Conservation (phyloP, 30 jellyfish, hydroid and myxozoan genomes). For the Aurelia sp. region DNA sequence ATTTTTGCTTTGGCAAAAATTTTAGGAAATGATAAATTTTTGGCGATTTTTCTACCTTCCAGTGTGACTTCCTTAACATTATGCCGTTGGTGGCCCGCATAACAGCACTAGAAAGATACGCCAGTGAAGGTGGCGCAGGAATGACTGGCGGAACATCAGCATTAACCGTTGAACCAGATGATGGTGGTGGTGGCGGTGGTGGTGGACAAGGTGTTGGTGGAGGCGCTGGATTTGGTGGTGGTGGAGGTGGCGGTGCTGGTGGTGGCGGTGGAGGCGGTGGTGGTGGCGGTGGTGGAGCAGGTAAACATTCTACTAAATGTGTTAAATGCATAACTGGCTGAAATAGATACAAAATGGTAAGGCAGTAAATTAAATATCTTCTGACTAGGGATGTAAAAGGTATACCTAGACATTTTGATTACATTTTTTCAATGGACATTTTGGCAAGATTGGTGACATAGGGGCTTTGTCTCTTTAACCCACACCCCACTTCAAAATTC, state of each 20-base stretch:
- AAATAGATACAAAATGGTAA: too few species aligned
- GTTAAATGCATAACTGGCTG: too few species aligned
- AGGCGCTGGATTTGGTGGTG: conserved; percentile 96
- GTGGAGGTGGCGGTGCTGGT: conserved; percentile 98
- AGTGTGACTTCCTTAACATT: conserved; percentile 96
- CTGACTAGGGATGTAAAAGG: too few species aligned
- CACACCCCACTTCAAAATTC: too few species aligned
- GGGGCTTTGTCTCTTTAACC: too few species aligned
- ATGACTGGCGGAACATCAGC: conserved; percentile 94
- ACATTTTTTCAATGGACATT: too few species aligned
- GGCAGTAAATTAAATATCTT: too few species aligned
- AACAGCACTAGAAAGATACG: conserved; percentile 97
- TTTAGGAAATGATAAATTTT: background rate
- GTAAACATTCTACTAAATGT: background rate
- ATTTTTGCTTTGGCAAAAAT: too few species aligned
- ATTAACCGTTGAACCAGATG: conserved; percentile 41
- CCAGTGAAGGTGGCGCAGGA: conserved; percentile 99
- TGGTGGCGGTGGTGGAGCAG: conserved; percentile 60
- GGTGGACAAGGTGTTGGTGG: conserved; percentile 88
- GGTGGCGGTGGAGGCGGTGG: conserved; percentile 92
- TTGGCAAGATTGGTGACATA: too few species aligned
- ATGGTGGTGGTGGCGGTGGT: conserved; percentile 89
- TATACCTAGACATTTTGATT: too few species aligned
- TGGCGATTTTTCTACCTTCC: background rate
- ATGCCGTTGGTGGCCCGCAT: conserved; percentile 99